Percentiles rank a stretch among this genome's conserved stretches.
phyloP scores from a whole-genome alignment of 2,888 invertebrate genomes.

The Meandrusa payeni region DNA sequence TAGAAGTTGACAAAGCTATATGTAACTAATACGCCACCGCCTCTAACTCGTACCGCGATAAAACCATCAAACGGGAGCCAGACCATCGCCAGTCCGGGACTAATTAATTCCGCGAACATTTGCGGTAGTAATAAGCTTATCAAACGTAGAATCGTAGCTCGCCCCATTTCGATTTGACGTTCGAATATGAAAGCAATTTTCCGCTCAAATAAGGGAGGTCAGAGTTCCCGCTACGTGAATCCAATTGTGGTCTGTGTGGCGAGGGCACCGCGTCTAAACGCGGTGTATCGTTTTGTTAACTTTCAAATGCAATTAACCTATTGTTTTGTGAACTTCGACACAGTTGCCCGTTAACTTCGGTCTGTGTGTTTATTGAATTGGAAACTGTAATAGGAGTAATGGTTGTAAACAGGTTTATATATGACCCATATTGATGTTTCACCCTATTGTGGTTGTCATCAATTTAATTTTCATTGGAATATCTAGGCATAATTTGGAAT shows the following conservation, averaged over 20 bases:
- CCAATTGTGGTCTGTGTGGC: constrained; percentile 3
- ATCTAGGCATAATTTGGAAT: no score
- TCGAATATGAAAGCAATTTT: constrained; percentile 49
- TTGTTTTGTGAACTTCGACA: constrained; percentile 11
- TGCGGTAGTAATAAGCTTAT: constrained; percentile 70
- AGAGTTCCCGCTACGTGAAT: constrained; percentile 21
- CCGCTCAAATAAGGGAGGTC: constrained; percentile 37
- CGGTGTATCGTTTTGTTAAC: constrained; percentile 17
- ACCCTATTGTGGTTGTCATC: no score
- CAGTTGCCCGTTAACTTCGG: constrained; percentile 6
- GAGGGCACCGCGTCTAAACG: constrained; percentile 9
- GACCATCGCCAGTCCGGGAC: constrained; percentile 51
- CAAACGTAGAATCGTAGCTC: constrained; percentile 54
- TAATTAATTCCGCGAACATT: constrained; percentile 74
- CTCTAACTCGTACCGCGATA: constrained; percentile 13
- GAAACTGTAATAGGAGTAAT: not conserved
- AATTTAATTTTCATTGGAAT: no score
- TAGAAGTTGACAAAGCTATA: no score
- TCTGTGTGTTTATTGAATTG: constrained; percentile 14
- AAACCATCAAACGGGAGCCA: constrained; percentile 45
- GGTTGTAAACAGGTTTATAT: no score
- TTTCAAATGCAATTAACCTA: constrained; percentile 22
- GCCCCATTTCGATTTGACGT: constrained; percentile 38
- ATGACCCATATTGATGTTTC: no score
- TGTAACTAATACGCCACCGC: constrained; percentile 11